These are phyloP conservation scores for Ceratosolen fusciceps DNA, from an alignment of 1,140 invertebrate species.

Conservation along the genomic window DNA sequence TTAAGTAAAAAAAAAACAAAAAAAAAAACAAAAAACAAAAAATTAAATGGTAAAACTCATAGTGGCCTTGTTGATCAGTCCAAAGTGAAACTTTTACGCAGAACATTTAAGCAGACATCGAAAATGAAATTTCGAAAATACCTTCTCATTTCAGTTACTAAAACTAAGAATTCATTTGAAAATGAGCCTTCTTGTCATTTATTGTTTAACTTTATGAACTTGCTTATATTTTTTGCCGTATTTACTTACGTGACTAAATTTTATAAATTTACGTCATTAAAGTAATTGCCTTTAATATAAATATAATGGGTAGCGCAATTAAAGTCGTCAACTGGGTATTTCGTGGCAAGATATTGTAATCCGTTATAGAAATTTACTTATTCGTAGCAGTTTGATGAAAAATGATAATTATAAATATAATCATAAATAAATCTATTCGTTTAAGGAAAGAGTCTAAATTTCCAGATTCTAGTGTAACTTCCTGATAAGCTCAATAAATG, in stretches of 20 bases:
- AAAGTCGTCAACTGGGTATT: neutral
- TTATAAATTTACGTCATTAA: neutral
- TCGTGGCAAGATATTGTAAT: conserved; percentile 1
- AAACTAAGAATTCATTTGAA: conserved; percentile 10
- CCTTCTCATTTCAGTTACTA: neutral
- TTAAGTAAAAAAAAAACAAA: conserved; percentile 30
- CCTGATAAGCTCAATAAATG: conserved; percentile 4
- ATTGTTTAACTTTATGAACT: conserved; percentile 19
- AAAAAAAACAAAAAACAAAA: too few relatives aligned
- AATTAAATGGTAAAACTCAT: conserved; percentile 36
- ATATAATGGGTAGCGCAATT: neutral
- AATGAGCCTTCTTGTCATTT: conserved; percentile 5
- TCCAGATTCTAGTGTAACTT: conserved; percentile 1
- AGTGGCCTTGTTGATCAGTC: conserved; percentile 40
- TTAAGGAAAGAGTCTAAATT: neutral
- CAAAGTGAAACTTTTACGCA: conserved; percentile 29
- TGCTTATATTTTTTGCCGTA: neutral
- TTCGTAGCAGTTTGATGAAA: neutral
- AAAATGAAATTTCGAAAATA: conserved; percentile 18
- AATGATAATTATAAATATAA: neutral
- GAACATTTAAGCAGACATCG: conserved; percentile 27
- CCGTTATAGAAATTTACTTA: neutral
- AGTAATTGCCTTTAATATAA: neutral
- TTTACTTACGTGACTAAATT: neutral
- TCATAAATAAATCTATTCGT: conserved; percentile 7